Conservation (phyloP, 2,797 vertebrate genomes). For the Sandelia bainsii region DNA sequence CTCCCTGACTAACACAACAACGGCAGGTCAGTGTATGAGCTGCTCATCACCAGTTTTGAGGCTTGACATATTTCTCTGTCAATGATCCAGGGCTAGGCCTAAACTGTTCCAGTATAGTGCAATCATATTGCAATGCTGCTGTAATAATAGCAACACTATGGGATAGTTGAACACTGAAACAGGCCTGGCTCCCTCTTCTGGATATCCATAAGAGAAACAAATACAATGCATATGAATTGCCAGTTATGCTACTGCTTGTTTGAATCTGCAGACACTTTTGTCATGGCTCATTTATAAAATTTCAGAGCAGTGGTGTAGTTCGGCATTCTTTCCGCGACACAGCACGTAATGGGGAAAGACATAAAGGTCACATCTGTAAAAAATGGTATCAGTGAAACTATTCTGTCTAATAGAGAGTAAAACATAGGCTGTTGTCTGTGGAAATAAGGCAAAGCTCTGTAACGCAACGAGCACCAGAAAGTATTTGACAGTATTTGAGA, state of each 20-base stretch:
- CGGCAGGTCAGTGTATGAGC: conserved; percentile 12
- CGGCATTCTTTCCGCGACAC: conserved; percentile 24
- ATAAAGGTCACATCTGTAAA: conserved; percentile 49
- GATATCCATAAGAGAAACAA: conserved; percentile 21
- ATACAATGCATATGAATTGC: background rate
- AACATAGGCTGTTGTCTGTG: conserved; percentile 18
- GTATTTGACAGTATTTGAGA: conserved; percentile 49
- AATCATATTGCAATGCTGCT: conserved; percentile 46
- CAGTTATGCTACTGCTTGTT: background rate
- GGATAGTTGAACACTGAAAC: background rate
- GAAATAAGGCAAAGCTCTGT: conserved; percentile 41
- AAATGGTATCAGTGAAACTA: conserved; percentile 41
- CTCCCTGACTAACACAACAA: background rate
- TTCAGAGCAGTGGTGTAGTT: conserved; percentile 1
- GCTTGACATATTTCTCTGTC: conserved; percentile 18
- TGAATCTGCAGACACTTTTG: background rate
- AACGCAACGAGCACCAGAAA: conserved; percentile 39
- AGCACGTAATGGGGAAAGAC: conserved; percentile 15
- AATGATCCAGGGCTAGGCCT: background rate
- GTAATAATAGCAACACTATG: conserved; percentile 33
- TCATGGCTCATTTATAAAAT: conserved; percentile 28
- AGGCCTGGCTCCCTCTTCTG: conserved; percentile 66
- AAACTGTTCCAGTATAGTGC: conserved; percentile 11
- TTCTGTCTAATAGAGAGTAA: conserved; percentile 28
- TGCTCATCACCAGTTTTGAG: conserved; percentile 15